Evolutionary conservation across 2,888 invertebrate species (phyloP).

Genomic region (Chorisops tibialis): DNA sequence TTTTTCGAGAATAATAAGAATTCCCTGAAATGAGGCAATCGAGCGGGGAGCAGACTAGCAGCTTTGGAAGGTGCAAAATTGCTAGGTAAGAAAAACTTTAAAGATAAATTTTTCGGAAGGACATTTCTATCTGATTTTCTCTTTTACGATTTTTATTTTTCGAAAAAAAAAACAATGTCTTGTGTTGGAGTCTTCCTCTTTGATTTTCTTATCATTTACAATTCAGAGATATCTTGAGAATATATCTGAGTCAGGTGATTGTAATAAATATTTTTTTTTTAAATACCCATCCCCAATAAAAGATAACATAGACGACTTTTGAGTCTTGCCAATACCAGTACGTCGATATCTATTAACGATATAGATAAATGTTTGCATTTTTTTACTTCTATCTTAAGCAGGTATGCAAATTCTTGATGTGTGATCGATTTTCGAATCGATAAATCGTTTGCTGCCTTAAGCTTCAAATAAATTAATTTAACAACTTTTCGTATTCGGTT

Average conservation of each 20-base stretch:
- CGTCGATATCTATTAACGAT: too few relatives aligned
- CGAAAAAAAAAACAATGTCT: too few relatives aligned
- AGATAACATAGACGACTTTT: background rate
- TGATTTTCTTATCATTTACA: slow-evolving; percentile 12
- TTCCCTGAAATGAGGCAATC: background rate
- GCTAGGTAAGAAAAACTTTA: slow-evolving; percentile 11
- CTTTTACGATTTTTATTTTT: too few relatives aligned
- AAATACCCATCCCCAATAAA: too few relatives aligned
- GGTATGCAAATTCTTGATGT: too few relatives aligned
- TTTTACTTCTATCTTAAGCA: too few relatives aligned
- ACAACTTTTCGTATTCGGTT: too few relatives aligned
- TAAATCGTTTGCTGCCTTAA: too few relatives aligned
- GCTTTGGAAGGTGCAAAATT: background rate
- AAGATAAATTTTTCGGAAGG: slow-evolving; percentile 8
- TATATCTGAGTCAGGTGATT: slow-evolving; percentile 3
- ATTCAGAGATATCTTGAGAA: background rate
- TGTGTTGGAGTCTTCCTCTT: too few relatives aligned
- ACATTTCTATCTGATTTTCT: slow-evolving; percentile 1
- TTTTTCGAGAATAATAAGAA: slow-evolving; percentile 31
- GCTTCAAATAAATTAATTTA: too few relatives aligned
- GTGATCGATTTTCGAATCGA: too few relatives aligned
- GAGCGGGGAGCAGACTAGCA: background rate
- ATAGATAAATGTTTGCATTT: background rate
- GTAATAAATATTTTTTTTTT: slow-evolving; percentile 22
- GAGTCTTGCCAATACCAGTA: background rate